Evolutionary conservation across 2,797 vertebrate species (phyloP), one percentile per base, ranked within the genome.

Genomic region (Enteromius paludinosus): DNA sequence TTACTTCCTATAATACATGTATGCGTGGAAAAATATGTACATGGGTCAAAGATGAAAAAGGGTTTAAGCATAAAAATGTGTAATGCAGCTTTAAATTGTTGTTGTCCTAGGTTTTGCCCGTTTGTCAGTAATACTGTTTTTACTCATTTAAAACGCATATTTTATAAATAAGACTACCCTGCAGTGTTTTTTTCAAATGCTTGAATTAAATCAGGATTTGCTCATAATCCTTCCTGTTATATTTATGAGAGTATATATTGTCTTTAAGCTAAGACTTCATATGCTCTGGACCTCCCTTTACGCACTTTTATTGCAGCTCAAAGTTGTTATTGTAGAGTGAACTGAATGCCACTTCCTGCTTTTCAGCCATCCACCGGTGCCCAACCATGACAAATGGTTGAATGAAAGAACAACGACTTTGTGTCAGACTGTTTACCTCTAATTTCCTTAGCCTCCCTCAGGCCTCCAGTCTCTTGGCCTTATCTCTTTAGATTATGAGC

Each of bases 331-430:
- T 86, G 82, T 69, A 83, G 73, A 84, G 83, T 92, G 92, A 92
- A 91, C 85, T 4, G 83, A 86, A 88, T 89, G 25, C 86, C 87
- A 88, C 88, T 93, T 96, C 94, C 94, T 94, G 68, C 90, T 74
- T 94, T 95, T 95, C 81, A 93, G 91, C 45, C 70, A 70, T 47
- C 75, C n/a, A 30, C 56, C 61, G 43, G 77, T 82, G 61, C 68
- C 75, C 47, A 80, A 0, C 5, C 66, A 78, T 88, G 89, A 89
- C 87, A 70, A 56, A 87, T 90, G 75, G 78, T 77, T 83, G 89
- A 85, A 85, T 88, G 65, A 89, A 91, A 92, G 87, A 93, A 89
- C 84, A 87, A 89, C 82, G 88, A 74, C 35, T 47, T 88, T 87
- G 90, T 89, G 83, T 62, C 25, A 49, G 69, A 72, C 83, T 84